These are phyloP conservation scores for Stratiolaelaps scimitus DNA, from an alignment of 1,140 invertebrate species.

Conservation along the genomic window DNA sequence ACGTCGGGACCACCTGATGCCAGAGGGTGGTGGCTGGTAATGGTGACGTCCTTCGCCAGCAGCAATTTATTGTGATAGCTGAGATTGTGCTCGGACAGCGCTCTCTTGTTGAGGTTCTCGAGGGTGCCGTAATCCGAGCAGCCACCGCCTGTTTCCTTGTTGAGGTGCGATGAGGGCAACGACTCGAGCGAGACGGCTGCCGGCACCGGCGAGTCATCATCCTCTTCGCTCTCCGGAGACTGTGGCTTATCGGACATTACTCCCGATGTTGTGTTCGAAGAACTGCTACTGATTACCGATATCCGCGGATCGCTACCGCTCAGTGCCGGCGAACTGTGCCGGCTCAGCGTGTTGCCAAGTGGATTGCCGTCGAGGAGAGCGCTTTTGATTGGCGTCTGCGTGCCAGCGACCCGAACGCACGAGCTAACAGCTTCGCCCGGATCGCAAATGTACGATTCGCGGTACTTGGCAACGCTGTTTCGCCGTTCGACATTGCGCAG, in stretches of 20 bases:
- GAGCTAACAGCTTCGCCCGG: conserved; percentile 6
- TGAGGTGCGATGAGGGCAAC: conserved; percentile 48
- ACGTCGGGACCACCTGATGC: neutral
- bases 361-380: conserved; percentile 28
- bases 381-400: conserved; percentile 10
- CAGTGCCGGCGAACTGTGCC: conserved; percentile 9
- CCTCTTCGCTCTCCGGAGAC: conserved; percentile 64
- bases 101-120: conserved; percentile 20
- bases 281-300: conserved; percentile 78
- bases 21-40: neutral
- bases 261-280: conserved; percentile 84
- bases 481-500: conserved; percentile 61
- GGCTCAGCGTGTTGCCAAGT: conserved; percentile 7
- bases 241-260: conserved; percentile 86
- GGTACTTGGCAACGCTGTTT: conserved; percentile 42
- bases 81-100: conserved; percentile 27
- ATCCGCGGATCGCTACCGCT: conserved; percentile 56
- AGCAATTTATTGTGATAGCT: conserved; percentile 25
- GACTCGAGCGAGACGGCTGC: conserved; percentile 56
- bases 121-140: conserved; percentile 18
- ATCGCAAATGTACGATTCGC: conserved; percentile 44
- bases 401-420: conserved; percentile 14
- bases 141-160: conserved; percentile 32
- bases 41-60: neutral
- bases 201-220: conserved; percentile 32